Evolutionary conservation across 2,113 vertebrate genomes (phyloP), one percentile per base, ranked within the genome.

Genomic region (Ondatra zibethicus): DNA sequence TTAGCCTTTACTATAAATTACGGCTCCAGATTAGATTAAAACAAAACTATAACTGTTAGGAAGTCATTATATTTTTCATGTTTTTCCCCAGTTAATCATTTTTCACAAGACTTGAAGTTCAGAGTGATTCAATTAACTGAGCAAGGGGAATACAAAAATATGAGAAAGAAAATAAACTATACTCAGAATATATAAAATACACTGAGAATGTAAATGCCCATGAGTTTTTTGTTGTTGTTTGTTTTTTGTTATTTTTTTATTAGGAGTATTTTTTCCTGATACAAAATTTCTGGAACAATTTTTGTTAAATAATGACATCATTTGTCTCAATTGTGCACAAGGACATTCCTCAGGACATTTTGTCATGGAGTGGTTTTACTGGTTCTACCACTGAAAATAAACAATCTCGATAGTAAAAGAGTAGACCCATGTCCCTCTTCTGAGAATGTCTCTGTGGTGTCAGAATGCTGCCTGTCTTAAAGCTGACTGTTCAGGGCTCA

Each of bases 161-260:
- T 91, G 91, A 92, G 33, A 95, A 97, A 92, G 36, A 96, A 95
- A 92, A 89, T 68, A 42, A 29, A 88, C 5, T 87, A 19, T 47
- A 86, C 14, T 36, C 72, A 13, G 21, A 87, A 92, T 94, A 89
- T 89, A 27, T 94, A 65, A 84, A 58, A 21, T 58, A 58, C 7
- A 97, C 94, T 68, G 12, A 7, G 7, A 3, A 80, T 50, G 11
- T 77, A 70, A 86, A 88, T 50, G 70, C 58, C 25, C 7, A 81
- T 19, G 78, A 80, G 42, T 13, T 27, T n/a, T 19, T 3, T 39
- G 1, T 58, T 58, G 5, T 58, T 58, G 55, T 21, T 58, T 58
- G 55, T 21, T 58, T 55, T 58, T 58, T 58, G 58, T 58, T 58
- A 58, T 58, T 65, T 72, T 90, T 77, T 77, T 80, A 50, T 77